These are phyloP conservation scores for Melanostoma mellinum DNA, from an alignment of 2,888 invertebrate genomes.

Conservation along the genomic window DNA sequence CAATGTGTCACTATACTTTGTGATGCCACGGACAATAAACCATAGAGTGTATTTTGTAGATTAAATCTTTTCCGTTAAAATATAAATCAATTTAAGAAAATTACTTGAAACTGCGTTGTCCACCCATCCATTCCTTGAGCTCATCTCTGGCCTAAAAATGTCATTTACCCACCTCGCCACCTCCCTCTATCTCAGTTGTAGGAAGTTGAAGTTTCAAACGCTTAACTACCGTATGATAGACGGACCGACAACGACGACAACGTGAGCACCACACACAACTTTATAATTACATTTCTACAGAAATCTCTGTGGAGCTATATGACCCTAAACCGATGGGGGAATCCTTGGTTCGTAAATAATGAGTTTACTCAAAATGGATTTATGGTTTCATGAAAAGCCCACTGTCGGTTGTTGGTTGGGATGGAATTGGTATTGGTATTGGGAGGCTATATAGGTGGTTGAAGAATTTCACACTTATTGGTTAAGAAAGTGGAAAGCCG, in stretches of 20 bases:
- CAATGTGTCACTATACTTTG: conserved; percentile 8
- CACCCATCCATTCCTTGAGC: conserved; percentile 14
- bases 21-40: background rate
- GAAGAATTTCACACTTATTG: conserved; percentile 55
- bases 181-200: too few relatives aligned
- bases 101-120: conserved; percentile 42
- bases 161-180: conserved; percentile 13
- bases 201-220: conserved; percentile 33
- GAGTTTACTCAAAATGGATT: conserved; percentile 71
- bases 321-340: conserved; percentile 8
- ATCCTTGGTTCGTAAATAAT: conserved; percentile 60
- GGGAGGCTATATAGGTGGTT: background rate
- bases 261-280: conserved; percentile 48
- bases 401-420: background rate
- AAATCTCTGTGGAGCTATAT: conserved; percentile 51
- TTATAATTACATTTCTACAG: conserved; percentile 65
- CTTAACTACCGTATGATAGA: conserved; percentile 17
- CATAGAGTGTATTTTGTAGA: conserved; percentile 40
- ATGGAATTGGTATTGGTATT: background rate
- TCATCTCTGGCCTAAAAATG: conserved; percentile 42
- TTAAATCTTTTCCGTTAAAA: conserved; percentile 26
- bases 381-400: conserved; percentile 64
- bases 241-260: conserved; percentile 8
- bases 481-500: conserved; percentile 50
- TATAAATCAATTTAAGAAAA: conserved; percentile 47